Evolutionary conservation across 2,113 vertebrate species (phyloP).

Genomic region (Saimiri boliviensis): DNA sequence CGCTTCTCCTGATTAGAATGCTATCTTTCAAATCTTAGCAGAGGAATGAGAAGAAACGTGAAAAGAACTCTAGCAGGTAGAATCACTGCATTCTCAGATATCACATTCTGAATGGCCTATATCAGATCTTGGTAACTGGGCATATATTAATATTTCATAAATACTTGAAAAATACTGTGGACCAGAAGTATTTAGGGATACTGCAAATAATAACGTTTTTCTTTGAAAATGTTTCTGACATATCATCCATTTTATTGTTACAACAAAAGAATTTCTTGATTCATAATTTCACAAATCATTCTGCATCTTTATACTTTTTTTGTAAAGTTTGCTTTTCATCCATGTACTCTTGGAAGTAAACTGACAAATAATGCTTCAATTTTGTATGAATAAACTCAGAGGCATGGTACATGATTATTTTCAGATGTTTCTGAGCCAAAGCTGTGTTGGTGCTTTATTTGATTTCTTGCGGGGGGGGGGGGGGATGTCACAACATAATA

Average conservation of each 20-base stretch:
- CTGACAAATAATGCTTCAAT: neutral
- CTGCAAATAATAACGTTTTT: neutral
- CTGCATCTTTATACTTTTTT: neutral
- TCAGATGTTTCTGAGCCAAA: neutral
- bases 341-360: neutral
- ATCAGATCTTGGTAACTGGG: neutral
- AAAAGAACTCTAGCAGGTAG: neutral
- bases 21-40: neutral
- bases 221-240: slow-evolving; percentile 2
- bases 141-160: neutral
- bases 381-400: neutral
- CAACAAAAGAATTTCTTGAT: neutral
- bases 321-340: neutral
- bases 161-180: neutral
- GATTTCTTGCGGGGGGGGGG: too few relatives aligned
- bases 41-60: neutral
- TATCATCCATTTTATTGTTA: neutral
- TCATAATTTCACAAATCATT: slow-evolving; percentile 23
- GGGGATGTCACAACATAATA: slow-evolving; percentile 1
- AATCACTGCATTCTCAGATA: neutral
- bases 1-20: neutral
- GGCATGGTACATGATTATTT: neutral
- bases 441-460: neutral
- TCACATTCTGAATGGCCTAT: neutral
- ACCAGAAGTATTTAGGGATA: neutral